phyloP scores from a whole-genome alignment of 2,888 invertebrate species.

The Agrotis segetum region DNA sequence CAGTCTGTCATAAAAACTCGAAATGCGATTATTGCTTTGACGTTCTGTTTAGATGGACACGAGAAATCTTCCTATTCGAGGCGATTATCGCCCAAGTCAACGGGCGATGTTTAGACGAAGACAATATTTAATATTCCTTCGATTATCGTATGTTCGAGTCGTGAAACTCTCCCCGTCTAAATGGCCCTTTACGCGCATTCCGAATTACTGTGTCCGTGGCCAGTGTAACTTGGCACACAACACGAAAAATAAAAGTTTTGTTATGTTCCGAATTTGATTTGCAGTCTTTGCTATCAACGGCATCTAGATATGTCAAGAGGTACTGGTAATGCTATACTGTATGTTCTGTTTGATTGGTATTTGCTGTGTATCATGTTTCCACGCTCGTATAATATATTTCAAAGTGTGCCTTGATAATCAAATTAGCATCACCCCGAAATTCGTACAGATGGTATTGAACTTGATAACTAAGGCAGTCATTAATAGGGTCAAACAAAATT shows the following conservation, averaged over 20 bases:
- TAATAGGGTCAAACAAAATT: not conserved
- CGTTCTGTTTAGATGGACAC: no score
- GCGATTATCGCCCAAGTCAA: no score
- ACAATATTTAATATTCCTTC: no score
- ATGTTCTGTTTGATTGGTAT: conserved; percentile 1
- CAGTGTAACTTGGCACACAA: not conserved
- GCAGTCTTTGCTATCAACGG: not conserved
- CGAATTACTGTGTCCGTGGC: conserved; percentile 9
- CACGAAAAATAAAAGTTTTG: not conserved
- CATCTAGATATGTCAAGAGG: not conserved
- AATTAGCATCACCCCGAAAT: not conserved
- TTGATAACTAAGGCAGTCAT: not conserved
- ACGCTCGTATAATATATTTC: not conserved
- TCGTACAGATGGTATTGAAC: conserved; percentile 10
- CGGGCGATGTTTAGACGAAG: no score
- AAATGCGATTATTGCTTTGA: no score
- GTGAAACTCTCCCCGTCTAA: no score
- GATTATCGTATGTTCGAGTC: no score
- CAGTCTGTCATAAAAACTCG: no score
- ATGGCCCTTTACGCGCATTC: conserved; percentile 33
- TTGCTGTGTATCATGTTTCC: not conserved
- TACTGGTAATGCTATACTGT: not conserved
- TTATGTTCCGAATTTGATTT: not conserved
- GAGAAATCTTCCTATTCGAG: no score
- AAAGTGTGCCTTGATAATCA: conserved; percentile 6